phyloP scores from a whole-genome alignment of 2,888 invertebrate species.

The Branchellion lobata region DNA sequence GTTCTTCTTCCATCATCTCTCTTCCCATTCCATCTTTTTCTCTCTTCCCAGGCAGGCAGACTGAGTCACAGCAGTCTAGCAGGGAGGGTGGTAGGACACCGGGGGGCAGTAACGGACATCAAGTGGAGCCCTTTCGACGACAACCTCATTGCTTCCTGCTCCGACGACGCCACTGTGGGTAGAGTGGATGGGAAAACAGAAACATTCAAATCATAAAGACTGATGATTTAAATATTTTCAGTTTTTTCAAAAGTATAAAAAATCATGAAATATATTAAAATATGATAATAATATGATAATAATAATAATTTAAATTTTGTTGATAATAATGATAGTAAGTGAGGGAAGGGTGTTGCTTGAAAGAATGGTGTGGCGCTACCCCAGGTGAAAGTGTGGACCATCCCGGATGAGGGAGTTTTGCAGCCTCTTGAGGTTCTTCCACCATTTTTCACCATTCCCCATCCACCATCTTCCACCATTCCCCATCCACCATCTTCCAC shows the following conservation, averaged over 20 bases:
- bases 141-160: slow-evolving; percentile 93
- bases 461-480: no score
- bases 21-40: no score
- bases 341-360: no score
- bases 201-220: no score
- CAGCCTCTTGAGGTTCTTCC: slow-evolving; percentile 76
- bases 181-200: background rate
- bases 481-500: no score
- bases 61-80: background rate
- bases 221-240: no score
- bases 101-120: slow-evolving; percentile 91
- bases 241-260: background rate
- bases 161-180: slow-evolving; percentile 76
- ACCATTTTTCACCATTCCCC: no score
- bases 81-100: slow-evolving; percentile 87
- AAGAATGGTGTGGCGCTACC: no score
- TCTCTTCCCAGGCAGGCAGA: slow-evolving; percentile 23
- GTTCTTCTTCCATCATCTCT: no score
- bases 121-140: slow-evolving; percentile 98
- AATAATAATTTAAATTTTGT: no score
- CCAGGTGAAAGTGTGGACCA: slow-evolving; percentile 85
- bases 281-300: no score
- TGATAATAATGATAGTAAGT: no score
- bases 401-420: slow-evolving; percentile 84
- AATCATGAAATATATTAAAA: background rate